Evolutionary conservation across 2,797 vertebrate genomes (phyloP).

Genomic region (Falco naumanni): DNA sequence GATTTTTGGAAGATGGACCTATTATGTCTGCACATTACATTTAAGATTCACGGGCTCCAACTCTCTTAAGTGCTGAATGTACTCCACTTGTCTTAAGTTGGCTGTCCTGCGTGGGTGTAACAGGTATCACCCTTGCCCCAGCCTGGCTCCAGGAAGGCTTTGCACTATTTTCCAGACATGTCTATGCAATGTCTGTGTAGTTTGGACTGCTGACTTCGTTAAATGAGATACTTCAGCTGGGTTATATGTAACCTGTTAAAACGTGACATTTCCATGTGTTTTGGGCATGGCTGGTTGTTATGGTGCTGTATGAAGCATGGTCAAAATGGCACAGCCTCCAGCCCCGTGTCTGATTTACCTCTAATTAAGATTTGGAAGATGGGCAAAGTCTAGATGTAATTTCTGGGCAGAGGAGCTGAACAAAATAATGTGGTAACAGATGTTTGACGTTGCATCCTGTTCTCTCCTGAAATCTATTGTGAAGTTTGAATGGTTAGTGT

Average conservation of each 20-base stretch:
- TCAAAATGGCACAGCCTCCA: not conserved
- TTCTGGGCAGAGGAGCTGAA: constrained; percentile 40
- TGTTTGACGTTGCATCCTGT: constrained; percentile 48
- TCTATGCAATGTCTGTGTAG: not conserved
- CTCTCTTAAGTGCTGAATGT: not conserved
- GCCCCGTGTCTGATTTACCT: not conserved
- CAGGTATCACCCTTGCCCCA: not conserved
- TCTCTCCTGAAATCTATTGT: constrained; percentile 47
- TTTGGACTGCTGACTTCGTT: not conserved
- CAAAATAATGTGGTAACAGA: constrained; percentile 31
- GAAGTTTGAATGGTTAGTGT: constrained; percentile 29
- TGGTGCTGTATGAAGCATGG: not conserved
- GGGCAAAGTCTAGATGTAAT: not conserved
- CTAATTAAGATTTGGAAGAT: not conserved
- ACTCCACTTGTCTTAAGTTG: not conserved
- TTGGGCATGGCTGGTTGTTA: not conserved
- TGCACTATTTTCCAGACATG: not conserved
- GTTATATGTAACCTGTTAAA: not conserved
- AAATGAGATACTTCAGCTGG: not conserved
- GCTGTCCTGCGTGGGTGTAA: not conserved
- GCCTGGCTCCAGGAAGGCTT: not conserved
- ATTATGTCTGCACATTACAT: not conserved
- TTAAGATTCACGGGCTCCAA: not conserved
- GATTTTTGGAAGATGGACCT: not conserved
- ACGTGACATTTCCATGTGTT: not conserved